Conservation (phyloP, 2,797 vertebrate genomes). For the Liasis olivaceus region DNA sequence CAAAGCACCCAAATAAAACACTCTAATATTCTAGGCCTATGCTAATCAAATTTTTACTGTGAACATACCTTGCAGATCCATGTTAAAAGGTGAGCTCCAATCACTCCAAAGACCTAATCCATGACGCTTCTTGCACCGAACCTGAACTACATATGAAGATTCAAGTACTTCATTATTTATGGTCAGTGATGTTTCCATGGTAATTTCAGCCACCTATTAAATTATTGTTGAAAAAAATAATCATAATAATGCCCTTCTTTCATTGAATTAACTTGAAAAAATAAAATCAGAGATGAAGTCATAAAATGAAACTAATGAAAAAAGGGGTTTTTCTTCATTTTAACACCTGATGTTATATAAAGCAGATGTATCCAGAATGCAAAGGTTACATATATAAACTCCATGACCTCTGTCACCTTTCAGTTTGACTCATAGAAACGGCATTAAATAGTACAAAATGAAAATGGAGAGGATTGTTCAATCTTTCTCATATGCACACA, state of each 20-base stretch:
- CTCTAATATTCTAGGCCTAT: background rate
- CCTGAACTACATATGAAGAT: slow-evolving; percentile 76
- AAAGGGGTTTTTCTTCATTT: background rate
- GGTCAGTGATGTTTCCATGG: slow-evolving; percentile 65
- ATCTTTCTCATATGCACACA: background rate
- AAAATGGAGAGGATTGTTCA: background rate
- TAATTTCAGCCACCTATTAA: slow-evolving; percentile 70
- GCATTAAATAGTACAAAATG: background rate
- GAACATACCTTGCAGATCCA: slow-evolving; percentile 79
- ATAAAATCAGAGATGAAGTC: background rate
- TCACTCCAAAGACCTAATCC: slow-evolving; percentile 83
- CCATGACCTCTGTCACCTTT: background rate
- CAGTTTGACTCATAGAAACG: background rate
- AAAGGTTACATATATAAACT: background rate
- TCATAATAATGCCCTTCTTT: background rate
- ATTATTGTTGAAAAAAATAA: slow-evolving; percentile 32
- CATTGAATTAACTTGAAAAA: slow-evolving; percentile 2
- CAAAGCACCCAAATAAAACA: rapidly evolving
- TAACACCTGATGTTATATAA: background rate
- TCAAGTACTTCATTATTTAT: slow-evolving; percentile 71
- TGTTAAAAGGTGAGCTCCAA: slow-evolving; percentile 81
- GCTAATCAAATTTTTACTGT: rapidly evolving
- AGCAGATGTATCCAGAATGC: background rate
- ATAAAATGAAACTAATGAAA: background rate
- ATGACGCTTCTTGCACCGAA: slow-evolving; percentile 72